Conservation (phyloP, 2,113 vertebrate species). For the Coturnix japonica region DNA sequence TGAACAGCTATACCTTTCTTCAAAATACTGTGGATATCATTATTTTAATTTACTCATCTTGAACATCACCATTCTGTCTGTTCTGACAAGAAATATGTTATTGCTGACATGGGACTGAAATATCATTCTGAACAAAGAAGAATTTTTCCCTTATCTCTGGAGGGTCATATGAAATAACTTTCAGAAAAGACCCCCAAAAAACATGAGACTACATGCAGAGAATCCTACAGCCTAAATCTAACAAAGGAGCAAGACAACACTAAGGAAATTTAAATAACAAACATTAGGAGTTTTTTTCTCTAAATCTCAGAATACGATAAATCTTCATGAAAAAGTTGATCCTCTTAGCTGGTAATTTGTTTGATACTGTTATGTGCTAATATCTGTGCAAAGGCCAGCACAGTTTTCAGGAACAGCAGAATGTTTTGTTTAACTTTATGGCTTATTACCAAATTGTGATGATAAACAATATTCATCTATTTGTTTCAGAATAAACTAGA, state of each 20-base stretch:
- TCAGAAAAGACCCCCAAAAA: neutral
- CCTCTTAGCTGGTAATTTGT: neutral
- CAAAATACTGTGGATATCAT: neutral
- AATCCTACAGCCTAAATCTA: neutral
- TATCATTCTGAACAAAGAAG: neutral
- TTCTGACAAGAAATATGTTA: neutral
- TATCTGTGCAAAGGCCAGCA: neutral
- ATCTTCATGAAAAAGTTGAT: neutral
- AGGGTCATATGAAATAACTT: neutral
- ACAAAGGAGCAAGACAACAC: neutral
- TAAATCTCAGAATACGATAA: neutral
- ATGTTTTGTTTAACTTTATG: neutral
- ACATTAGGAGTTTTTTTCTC: neutral
- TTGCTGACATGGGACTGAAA: neutral
- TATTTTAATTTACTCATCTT: neutral
- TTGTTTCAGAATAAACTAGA: neutral
- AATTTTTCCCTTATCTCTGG: slow-evolving; percentile 38
- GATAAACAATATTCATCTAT: neutral
- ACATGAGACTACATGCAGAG: neutral
- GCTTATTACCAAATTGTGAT: neutral
- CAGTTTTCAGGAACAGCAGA: neutral
- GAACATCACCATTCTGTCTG: neutral
- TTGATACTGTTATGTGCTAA: accelerated
- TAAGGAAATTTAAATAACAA: neutral
- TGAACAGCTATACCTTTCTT: neutral